phyloP scores from a whole-genome alignment of 53 echinoderm and acorn worm genomes.

The Luidia sarsii region DNA sequence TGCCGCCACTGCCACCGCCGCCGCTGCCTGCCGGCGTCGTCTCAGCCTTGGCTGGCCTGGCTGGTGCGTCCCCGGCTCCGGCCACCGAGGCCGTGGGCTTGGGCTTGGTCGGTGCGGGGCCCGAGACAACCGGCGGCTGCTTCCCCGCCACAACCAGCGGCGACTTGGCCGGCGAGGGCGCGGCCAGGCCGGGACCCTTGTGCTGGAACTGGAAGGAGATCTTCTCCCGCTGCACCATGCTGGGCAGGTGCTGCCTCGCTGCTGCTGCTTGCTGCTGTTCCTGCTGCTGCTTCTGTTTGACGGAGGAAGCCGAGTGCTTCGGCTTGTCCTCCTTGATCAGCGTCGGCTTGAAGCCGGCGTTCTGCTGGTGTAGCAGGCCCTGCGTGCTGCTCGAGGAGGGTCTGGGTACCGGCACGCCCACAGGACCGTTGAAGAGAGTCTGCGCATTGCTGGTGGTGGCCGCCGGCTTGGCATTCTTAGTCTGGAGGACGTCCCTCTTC shows the following conservation, averaged over 20 bases:
- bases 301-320: slow-evolving; percentile 1
- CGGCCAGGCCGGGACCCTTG: not conserved
- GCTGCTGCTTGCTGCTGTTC: slow-evolving; percentile 33
- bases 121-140: not conserved
- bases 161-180: not conserved
- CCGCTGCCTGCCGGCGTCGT: not conserved
- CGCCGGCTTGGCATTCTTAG: slow-evolving; percentile 53
- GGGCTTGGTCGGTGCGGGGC: too few relatives aligned
- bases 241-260: slow-evolving; percentile 59
- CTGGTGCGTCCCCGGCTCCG: slow-evolving; percentile 9
- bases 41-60: not conserved
- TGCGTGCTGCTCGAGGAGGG: slow-evolving; percentile 22
- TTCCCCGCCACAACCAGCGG: too few relatives aligned
- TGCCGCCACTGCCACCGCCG: too few relatives aligned
- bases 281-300: slow-evolving; percentile 37
- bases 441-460: slow-evolving; percentile 61
- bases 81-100: too few relatives aligned
- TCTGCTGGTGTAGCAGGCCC: slow-evolving; percentile 21
- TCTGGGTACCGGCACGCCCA: slow-evolving; percentile 60
- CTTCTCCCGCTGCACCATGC: slow-evolving; percentile 61
- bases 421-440: slow-evolving; percentile 69
- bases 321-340: slow-evolving; percentile 19
- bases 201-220: slow-evolving; percentile 62
- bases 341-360: slow-evolving; percentile 20
- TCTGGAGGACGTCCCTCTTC: slow-evolving; percentile 44